Evolutionary conservation across 2,888 invertebrate species (phyloP), one percentile per base, ranked within the genome.

Genomic region (Leucophenga maculata): DNA sequence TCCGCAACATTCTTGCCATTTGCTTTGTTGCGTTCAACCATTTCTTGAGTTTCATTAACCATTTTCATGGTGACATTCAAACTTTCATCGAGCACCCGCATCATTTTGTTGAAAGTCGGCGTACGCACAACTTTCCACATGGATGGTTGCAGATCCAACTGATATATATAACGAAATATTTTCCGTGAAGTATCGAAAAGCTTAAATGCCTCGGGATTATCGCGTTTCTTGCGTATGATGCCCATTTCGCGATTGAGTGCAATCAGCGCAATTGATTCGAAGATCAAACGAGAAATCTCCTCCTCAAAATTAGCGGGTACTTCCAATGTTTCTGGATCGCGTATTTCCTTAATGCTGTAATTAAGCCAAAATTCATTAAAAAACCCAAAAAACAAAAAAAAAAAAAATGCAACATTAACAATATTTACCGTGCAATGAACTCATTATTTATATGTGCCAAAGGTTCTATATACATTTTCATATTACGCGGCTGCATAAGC

Each of bases 401-500:
- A n/a, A n/a, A n/a, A 3, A 39, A 14, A 52, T 18, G 9, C 46
- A 39, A 2, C 13, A 0, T 32, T 6, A 26, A 14, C 6, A 16
- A 0, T 14, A 14, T 71, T 65, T 64, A 80, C 83, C 83, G 73
- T 6, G 81, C 78, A 16, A 80, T 75, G 48, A 91, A 90, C 71
- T 89, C 88, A 72, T 90, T 89, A 54, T 81, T 80, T 1, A 80
- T 77, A 6, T 76, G 65, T 9, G 77, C 80, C 54, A 91, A 83
- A 0, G 86, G 87, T 8, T 90, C 86, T 8, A 89, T 85, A 64
- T 91, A 91, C 13, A 89, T 82, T 79, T 89, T 90, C 0, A 90
- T 86, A 6, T 89, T 81, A 78, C 91, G 90, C 0, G 92, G 92
- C 77, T 92, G 90, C 86, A 93, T 87, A 86, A 93, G 89, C 32